Conservation (phyloP, 1,140 invertebrate genomes). For the Drosophila melanica region DNA sequence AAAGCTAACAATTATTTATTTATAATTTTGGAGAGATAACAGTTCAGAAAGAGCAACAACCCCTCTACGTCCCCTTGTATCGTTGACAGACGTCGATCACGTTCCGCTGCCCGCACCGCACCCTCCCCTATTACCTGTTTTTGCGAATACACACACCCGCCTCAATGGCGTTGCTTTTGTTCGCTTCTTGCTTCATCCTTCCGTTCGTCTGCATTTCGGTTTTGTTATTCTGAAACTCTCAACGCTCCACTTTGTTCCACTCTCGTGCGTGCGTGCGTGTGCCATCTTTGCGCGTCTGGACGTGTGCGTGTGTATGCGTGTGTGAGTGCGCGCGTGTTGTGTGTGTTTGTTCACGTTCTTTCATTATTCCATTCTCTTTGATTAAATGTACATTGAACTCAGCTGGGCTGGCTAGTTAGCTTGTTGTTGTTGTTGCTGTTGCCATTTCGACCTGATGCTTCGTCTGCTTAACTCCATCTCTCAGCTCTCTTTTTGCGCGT, state of each 20-base stretch:
- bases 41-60: constrained; percentile 25
- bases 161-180: constrained; percentile 43
- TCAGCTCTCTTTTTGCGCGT: constrained; percentile 11
- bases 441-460: constrained; percentile 16
- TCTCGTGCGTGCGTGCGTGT: constrained; percentile 66
- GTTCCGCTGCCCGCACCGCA: constrained; percentile 22
- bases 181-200: constrained; percentile 38
- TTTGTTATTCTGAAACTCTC: constrained; percentile 45
- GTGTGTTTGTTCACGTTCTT: constrained; percentile 65
- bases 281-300: constrained; percentile 37
- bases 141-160: constrained; percentile 44
- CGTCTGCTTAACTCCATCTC: constrained; percentile 29
- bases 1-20: constrained; percentile 12
- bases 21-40: constrained; percentile 2
- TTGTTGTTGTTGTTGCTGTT: constrained; percentile 23
- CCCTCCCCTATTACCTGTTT: constrained; percentile 46
- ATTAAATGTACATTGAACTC: constrained; percentile 82
- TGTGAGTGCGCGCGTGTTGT: constrained; percentile 43
- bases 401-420: constrained; percentile 45
- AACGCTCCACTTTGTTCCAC: constrained; percentile 54
- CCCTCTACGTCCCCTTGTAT: constrained; percentile 11
- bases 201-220: constrained; percentile 51
- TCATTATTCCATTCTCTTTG: constrained; percentile 68
- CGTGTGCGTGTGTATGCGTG: constrained; percentile 16
- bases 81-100: constrained; percentile 34